Percentiles rank a stretch among this genome's conserved stretches.
Evolutionary conservation across 2,113 vertebrate species (phyloP).

Genomic region (Grammomys surdaster): DNA sequence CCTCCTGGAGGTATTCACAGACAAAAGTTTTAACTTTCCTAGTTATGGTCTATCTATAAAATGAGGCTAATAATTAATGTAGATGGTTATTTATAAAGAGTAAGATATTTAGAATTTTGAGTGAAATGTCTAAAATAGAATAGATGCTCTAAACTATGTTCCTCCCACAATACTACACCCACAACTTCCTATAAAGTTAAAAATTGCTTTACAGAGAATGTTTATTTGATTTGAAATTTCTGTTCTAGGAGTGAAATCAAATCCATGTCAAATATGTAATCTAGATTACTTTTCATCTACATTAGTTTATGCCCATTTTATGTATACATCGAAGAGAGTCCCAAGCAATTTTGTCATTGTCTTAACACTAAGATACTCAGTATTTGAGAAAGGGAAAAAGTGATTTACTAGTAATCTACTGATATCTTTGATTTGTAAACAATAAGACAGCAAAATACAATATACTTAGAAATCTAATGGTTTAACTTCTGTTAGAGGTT

Average conservation of each 20-base stretch:
- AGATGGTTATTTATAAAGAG: neutral
- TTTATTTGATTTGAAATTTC: conserved; percentile 29
- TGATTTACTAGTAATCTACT: conserved; percentile 23
- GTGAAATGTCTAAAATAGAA: neutral
- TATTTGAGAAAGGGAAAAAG: neutral
- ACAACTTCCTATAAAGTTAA: neutral
- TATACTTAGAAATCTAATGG: conserved; percentile 20
- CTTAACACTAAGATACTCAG: neutral
- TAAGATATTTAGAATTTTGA: neutral
- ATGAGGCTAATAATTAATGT: neutral
- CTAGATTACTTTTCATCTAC: neutral
- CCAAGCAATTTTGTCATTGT: neutral
- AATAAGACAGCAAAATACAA: neutral
- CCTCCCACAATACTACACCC: neutral
- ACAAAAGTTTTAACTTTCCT: neutral
- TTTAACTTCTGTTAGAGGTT: neutral
- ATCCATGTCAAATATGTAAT: neutral
- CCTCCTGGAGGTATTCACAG: neutral
- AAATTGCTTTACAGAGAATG: neutral
- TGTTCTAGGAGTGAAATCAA: conserved; percentile 16
- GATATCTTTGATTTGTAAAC: neutral
- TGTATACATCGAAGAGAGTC: neutral
- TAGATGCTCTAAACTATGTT: conserved; percentile 20
- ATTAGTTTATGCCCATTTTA: neutral
- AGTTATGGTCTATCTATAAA: neutral